Conservation (phyloP, 2,888 invertebrate genomes). For the Tenthredo amoena region DNA sequence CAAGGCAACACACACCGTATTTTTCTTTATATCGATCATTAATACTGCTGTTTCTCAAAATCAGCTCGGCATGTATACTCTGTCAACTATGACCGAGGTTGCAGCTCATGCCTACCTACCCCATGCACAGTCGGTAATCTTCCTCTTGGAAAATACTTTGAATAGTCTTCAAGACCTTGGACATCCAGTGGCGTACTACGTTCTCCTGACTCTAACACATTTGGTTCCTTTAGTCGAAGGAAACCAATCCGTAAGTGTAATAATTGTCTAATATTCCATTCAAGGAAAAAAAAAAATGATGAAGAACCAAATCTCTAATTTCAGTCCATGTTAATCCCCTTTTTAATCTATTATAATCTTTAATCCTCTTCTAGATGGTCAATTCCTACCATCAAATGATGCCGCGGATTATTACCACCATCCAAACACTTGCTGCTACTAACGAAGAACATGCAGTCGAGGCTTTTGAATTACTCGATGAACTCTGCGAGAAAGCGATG, state of each 20-base stretch:
- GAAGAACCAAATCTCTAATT: background rate
- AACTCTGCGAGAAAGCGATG: constrained; percentile 83
- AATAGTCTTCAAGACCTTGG: constrained; percentile 77
- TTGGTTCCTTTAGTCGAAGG: constrained; percentile 83
- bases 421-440: constrained; percentile 80
- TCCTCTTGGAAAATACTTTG: constrained; percentile 80
- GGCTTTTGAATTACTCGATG: constrained; percentile 84
- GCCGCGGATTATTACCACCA: constrained; percentile 83
- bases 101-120: constrained; percentile 85
- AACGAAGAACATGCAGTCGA: constrained; percentile 83
- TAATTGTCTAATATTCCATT: constrained; percentile 1
- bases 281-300: background rate
- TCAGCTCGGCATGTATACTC: constrained; percentile 84
- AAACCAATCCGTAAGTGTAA: constrained; percentile 81
- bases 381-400: constrained; percentile 82
- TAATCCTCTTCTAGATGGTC: constrained; percentile 76
- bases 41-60: background rate
- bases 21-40: background rate
- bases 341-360: constrained; percentile 5
- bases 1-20: background rate
- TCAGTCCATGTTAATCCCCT: constrained; percentile 20
- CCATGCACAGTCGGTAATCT: constrained; percentile 82
- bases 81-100: constrained; percentile 85
- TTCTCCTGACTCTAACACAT: constrained; percentile 84
- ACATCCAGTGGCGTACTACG: constrained; percentile 81